Evolutionary conservation across 2,888 invertebrate genomes (phyloP).

Genomic region (Colletes collaris): DNA sequence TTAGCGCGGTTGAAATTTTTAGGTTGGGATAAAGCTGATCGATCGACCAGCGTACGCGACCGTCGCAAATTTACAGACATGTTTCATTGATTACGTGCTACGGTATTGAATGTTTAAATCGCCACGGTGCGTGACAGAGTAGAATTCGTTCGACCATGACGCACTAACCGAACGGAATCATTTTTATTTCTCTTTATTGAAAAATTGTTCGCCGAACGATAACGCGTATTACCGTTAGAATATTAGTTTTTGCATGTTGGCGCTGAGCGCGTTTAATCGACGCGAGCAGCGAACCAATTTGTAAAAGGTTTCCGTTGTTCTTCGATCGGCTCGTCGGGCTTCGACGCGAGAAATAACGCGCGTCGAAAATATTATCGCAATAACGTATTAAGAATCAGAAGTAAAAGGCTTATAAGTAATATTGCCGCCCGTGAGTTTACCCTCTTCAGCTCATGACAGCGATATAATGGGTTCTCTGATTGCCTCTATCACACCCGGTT

Average conservation of each 20-base stretch:
- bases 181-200: slow-evolving; percentile 5
- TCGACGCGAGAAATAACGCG: slow-evolving; percentile 4
- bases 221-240: slow-evolving; percentile 3
- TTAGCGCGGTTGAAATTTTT: slow-evolving; percentile 34
- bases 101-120: slow-evolving; percentile 49
- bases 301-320: not conserved
- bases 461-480: slow-evolving; percentile 66
- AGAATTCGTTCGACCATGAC: slow-evolving; percentile 4
- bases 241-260: slow-evolving; percentile 4
- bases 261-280: not conserved
- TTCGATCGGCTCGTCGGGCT: not conserved
- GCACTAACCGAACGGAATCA: slow-evolving; percentile 10
- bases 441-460: slow-evolving; percentile 62
- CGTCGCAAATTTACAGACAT: slow-evolving; percentile 37
- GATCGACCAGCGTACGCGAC: slow-evolving; percentile 15
- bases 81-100: slow-evolving; percentile 40
- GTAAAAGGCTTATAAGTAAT: slow-evolving; percentile 60
- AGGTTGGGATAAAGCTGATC: slow-evolving; percentile 34
- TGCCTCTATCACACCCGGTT: slow-evolving; percentile 68
- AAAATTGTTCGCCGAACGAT: not conserved
- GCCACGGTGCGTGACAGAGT: slow-evolving; percentile 1
- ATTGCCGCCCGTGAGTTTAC: slow-evolving; percentile 50
- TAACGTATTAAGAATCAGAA: slow-evolving; percentile 56
- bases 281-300: slow-evolving; percentile 10
- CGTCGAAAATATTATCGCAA: slow-evolving; percentile 32